Evolutionary conservation across 2,113 vertebrate species (phyloP).

Genomic region (Seriola quinqueradiata): DNA sequence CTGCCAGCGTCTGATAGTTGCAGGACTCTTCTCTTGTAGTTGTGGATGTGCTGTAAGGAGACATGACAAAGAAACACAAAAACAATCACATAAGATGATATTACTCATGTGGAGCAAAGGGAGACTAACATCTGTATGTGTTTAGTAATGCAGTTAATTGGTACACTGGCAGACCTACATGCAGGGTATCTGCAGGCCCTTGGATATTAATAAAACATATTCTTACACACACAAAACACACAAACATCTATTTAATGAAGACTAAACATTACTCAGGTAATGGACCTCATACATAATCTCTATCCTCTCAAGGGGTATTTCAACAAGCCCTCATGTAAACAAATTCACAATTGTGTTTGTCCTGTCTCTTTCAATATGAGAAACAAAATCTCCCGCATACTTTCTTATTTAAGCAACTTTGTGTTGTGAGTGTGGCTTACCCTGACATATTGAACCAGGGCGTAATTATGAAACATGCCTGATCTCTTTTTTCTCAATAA

Average conservation of each 20-base stretch:
- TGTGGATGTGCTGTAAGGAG: background rate
- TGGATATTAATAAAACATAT: conserved; percentile 7
- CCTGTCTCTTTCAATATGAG: background rate
- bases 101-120: background rate
- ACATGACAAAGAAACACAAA: background rate
- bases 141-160: background rate
- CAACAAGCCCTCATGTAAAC: background rate
- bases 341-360: background rate
- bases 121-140: background rate
- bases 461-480: conserved; percentile 72
- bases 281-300: background rate
- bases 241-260: background rate
- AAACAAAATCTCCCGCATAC: background rate
- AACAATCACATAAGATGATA: background rate
- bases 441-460: conserved; percentile 65
- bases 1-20: background rate
- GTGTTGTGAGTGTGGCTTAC: conserved; percentile 43
- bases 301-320: background rate
- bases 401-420: conserved; percentile 9
- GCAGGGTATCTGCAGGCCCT: background rate
- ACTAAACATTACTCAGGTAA: background rate
- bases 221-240: background rate
- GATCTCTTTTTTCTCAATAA: conserved; percentile 66
- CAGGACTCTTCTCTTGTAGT: background rate
- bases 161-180: background rate